Evolutionary conservation across 2,888 invertebrate species (phyloP).

Genomic region (Leptopilina syphax): DNA sequence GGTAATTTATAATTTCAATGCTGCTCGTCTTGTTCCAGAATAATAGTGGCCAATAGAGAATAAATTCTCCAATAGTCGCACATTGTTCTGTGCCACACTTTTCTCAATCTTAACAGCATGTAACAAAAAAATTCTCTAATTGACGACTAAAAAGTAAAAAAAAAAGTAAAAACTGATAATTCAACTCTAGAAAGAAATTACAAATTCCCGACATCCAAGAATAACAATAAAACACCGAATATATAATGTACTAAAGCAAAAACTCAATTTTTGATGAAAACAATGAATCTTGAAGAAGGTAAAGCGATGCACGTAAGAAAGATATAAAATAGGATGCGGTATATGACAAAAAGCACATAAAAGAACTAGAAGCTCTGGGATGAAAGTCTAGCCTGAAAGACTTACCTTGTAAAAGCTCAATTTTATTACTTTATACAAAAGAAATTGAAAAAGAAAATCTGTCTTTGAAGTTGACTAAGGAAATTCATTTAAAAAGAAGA

Average conservation of each 20-base stretch:
- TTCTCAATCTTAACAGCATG: too few species aligned
- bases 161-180: too few species aligned
- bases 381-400: background rate
- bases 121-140: too few species aligned
- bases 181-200: too few species aligned
- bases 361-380: background rate
- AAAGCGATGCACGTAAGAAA: background rate
- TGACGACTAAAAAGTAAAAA: too few species aligned
- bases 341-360: background rate
- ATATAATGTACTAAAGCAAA: too few species aligned
- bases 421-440: conserved; percentile 29
- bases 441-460: conserved; percentile 10
- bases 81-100: too few species aligned
- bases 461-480: background rate
- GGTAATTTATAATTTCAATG: conserved; percentile 31
- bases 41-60: too few species aligned
- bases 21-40: conserved; percentile 15
- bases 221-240: too few species aligned
- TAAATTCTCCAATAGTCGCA: too few species aligned
- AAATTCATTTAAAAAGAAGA: too few species aligned
- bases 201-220: background rate
- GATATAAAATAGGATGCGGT: background rate
- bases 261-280: background rate
- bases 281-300: background rate
- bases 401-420: conserved; percentile 29